Evolutionary conservation across 1,140 invertebrate genomes (phyloP).

Genomic region (Calephelis nemesis): DNA sequence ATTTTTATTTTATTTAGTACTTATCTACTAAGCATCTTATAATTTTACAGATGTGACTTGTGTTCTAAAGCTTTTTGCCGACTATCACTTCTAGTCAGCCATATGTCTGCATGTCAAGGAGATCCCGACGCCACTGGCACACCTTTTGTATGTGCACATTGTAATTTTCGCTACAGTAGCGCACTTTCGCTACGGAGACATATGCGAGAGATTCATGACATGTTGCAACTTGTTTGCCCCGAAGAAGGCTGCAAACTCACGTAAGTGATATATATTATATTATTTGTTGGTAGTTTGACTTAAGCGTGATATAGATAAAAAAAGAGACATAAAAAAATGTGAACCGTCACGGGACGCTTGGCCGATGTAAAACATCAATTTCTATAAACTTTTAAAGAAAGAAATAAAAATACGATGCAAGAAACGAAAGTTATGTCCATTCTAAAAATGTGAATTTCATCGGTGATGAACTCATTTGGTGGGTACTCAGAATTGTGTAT

Average conservation of each 20-base stretch:
- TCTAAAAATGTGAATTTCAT: no score
- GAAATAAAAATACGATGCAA: no score
- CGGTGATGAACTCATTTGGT: no score
- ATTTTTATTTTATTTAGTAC: no score
- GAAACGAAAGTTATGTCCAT: no score
- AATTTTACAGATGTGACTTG: constrained; percentile 45
- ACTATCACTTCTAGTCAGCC: constrained; percentile 48
- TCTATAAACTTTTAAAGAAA: no score
- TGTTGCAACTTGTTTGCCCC: constrained; percentile 36
- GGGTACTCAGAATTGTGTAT: no score
- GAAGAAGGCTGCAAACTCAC: constrained; percentile 38
- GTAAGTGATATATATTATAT: constrained; percentile 35
- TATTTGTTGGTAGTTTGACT: background rate
- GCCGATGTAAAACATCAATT: background rate
- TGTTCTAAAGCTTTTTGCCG: constrained; percentile 52
- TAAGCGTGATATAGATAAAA: no score
- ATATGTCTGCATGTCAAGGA: constrained; percentile 45
- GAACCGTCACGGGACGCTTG: background rate
- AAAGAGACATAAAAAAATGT: no score
- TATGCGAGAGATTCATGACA: constrained; percentile 37
- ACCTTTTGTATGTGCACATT: constrained; percentile 44
- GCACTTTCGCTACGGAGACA: constrained; percentile 42
- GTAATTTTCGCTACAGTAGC: constrained; percentile 39
- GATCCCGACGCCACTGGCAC: constrained; percentile 27
- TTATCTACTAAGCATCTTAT: background rate